Percentiles rank a stretch among this genome's conserved stretches.
Evolutionary conservation across 2,888 invertebrate species (phyloP).

Genomic region (Myathropa florea): DNA sequence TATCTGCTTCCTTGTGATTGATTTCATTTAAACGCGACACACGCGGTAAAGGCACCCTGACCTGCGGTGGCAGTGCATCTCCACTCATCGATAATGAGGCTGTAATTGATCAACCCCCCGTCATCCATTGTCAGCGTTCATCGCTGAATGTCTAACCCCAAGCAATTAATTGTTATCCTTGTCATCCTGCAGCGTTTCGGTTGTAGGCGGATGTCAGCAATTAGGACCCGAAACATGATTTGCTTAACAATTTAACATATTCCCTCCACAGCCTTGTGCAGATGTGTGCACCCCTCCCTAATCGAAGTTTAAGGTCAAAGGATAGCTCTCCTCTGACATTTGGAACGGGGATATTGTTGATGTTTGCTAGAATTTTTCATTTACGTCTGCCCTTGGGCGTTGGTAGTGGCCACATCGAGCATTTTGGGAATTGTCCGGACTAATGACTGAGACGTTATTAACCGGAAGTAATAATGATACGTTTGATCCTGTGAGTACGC

Average conservation of each 20-base stretch:
- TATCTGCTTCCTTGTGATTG: not conserved
- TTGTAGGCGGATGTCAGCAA: conserved; percentile 5
- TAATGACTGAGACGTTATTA: conserved; percentile 8
- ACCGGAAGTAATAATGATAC: conserved; percentile 10
- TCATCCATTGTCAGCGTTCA: not conserved
- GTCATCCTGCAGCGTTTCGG: not conserved
- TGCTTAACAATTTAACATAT: not conserved
- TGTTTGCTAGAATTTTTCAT: not conserved
- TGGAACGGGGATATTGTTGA: no score
- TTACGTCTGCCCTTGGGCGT: no score
- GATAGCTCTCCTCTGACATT: not conserved
- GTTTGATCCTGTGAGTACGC: not conserved
- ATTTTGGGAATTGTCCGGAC: not conserved
- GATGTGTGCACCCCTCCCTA: not conserved
- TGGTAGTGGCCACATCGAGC: not conserved
- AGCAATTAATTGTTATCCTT: not conserved
- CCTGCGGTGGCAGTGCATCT: no score
- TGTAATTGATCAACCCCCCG: no score
- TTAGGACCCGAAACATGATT: conserved; percentile 3
- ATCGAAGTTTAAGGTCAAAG: conserved; percentile 2
- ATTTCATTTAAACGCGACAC: not conserved
- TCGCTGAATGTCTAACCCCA: not conserved
- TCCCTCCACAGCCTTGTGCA: not conserved
- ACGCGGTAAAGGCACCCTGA: no score
- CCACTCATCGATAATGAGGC: no score